phyloP scores from a whole-genome alignment of 2,888 invertebrate species.

The Cryptocephalus primarius region DNA sequence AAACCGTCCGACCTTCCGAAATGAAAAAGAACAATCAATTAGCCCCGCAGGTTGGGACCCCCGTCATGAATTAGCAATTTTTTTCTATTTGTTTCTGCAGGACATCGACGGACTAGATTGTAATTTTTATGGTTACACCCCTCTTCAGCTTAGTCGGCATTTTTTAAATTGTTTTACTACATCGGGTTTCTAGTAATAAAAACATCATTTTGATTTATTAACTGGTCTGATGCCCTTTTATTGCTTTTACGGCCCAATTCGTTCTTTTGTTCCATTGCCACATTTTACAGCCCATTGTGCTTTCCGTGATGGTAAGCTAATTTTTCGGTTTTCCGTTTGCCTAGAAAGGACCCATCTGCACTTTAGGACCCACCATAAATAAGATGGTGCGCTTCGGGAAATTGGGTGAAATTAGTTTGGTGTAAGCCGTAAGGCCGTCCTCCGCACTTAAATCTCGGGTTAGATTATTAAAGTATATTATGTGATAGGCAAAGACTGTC shows the following conservation, averaged over 20 bases:
- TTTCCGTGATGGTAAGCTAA: background rate
- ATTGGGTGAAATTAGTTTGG: too few relatives aligned
- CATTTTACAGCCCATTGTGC: constrained; percentile 7
- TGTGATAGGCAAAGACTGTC: too few relatives aligned
- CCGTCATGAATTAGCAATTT: constrained; percentile 11
- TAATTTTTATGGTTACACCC: constrained; percentile 10
- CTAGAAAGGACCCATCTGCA: too few relatives aligned
- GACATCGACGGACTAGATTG: constrained; percentile 5
- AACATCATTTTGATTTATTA: constrained; percentile 27
- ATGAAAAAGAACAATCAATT: too few relatives aligned
- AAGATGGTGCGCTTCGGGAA: too few relatives aligned
- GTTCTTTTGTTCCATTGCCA: constrained; percentile 12
- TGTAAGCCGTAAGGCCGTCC: too few relatives aligned
- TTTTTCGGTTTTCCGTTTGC: too few relatives aligned
- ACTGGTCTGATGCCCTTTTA: constrained; percentile 15
- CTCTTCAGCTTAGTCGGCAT: constrained; percentile 5
- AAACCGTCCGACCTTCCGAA: too few relatives aligned
- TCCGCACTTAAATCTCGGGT: too few relatives aligned
- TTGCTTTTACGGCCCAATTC: constrained; percentile 22
- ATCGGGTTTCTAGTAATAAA: constrained; percentile 21
- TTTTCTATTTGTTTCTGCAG: constrained; percentile 8
- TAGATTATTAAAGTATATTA: too few relatives aligned
- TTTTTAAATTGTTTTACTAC: constrained; percentile 19
- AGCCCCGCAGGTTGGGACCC: background rate
- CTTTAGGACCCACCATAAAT: too few relatives aligned